Evolutionary conservation across 2,113 vertebrate genomes (phyloP).

Genomic region (Petroica traversi): DNA sequence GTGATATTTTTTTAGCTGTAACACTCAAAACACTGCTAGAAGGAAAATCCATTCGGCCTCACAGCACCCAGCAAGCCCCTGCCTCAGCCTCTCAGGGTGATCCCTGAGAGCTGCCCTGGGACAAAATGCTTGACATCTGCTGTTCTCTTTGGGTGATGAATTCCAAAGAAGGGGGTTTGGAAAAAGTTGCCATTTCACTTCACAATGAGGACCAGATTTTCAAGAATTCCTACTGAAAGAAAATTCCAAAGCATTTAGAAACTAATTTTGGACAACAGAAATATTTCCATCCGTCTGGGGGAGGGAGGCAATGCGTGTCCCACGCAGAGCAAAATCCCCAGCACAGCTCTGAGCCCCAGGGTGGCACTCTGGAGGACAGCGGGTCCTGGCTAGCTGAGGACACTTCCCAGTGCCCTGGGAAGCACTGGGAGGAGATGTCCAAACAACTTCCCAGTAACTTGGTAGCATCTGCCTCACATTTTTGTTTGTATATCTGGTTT

Average conservation of each 20-base stretch:
- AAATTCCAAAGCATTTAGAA: conserved; percentile 40
- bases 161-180: neutral
- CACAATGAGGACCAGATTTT: conserved; percentile 55
- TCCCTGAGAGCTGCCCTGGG: neutral
- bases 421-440: neutral
- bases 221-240: conserved; percentile 27
- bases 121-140: neutral
- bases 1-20: neutral
- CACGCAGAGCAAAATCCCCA: neutral
- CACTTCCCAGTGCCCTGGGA: neutral
- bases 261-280: conserved; percentile 42
- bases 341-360: neutral
- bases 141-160: neutral
- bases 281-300: neutral
- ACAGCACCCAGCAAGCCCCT: fast-evolving
- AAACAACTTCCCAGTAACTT: neutral
- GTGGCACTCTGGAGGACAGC: neutral
- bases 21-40: neutral
- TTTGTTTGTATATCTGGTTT: neutral
- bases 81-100: neutral
- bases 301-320: neutral
- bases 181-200: neutral
- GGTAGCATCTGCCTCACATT: neutral
- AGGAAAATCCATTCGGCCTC: neutral
- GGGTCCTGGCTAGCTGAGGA: neutral